Evolutionary conservation across 1,140 invertebrate species (phyloP).

Genomic region (Laodelphax striatellus): DNA sequence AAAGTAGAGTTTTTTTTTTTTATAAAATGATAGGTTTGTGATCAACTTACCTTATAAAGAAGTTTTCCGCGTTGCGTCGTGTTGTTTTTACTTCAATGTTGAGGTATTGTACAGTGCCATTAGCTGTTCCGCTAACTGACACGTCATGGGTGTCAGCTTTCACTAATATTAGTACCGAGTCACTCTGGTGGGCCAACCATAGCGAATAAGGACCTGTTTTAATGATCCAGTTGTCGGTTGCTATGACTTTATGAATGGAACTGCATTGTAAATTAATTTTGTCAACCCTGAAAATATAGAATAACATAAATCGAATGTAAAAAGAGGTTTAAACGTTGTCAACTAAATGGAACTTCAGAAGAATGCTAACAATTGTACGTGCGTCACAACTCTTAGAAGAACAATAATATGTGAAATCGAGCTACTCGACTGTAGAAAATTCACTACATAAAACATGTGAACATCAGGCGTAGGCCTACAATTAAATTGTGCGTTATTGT

Average conservation of each 20-base stretch:
- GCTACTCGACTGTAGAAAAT: too few relatives aligned
- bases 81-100: slow-evolving; percentile 65
- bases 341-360: too few relatives aligned
- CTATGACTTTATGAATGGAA: slow-evolving; percentile 55
- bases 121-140: slow-evolving; percentile 38
- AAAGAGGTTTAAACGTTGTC: too few relatives aligned
- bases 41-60: slow-evolving; percentile 39
- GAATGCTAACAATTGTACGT: too few relatives aligned
- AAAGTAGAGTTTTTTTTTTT: too few relatives aligned
- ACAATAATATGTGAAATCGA: too few relatives aligned
- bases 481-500: too few relatives aligned
- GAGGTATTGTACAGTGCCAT: slow-evolving; percentile 58
- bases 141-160: slow-evolving; percentile 60
- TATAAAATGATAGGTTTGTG: too few relatives aligned
- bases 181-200: slow-evolving; percentile 61
- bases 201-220: slow-evolving; percentile 67
- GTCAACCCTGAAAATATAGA: slow-evolving; percentile 44
- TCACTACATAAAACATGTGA: too few relatives aligned
- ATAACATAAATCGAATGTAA: too few relatives aligned
- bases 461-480: too few relatives aligned
- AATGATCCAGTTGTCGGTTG: slow-evolving; percentile 81
- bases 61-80: slow-evolving; percentile 39
- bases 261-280: slow-evolving; percentile 61
- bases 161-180: slow-evolving; percentile 59
- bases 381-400: too few relatives aligned